Conservation (phyloP, 2,797 vertebrate genomes). For the Petrocephalus schoutedeni region DNA sequence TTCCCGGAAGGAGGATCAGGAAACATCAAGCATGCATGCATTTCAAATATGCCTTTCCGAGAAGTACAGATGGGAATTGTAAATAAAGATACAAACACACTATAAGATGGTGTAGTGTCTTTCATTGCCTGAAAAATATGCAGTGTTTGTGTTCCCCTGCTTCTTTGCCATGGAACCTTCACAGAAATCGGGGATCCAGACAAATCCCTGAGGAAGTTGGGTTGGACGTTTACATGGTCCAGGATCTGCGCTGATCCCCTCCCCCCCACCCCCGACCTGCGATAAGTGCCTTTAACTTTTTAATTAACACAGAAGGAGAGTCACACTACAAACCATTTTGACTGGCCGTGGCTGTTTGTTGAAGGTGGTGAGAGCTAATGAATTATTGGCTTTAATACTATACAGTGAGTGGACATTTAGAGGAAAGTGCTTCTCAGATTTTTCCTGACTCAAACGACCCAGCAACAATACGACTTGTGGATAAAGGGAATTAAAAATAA, state of each 20-base stretch:
- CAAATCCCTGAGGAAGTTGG: not conserved
- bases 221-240: not conserved
- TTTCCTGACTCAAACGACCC: not conserved
- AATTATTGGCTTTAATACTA: conserved; percentile 38
- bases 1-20: conserved; percentile 22
- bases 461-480: conserved; percentile 10
- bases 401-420: not conserved
- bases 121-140: not conserved
- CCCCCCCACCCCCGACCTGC: not conserved
- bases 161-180: not conserved
- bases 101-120: not conserved
- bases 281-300: not conserved
- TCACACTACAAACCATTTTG: not conserved
- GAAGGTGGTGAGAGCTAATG: conserved; percentile 33
- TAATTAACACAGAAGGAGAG: not conserved
- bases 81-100: conserved; percentile 18
- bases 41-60: not conserved
- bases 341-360: conserved; percentile 15
- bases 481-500: conserved; percentile 29
- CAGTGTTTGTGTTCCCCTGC: not conserved
- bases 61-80: not conserved
- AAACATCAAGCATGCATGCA: conserved; percentile 22
- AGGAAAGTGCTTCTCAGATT: not conserved
- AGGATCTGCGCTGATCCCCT: not conserved
- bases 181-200: not conserved